Percentiles rank a stretch among this genome's conserved stretches.
Evolutionary conservation across 2,888 invertebrate species (phyloP).

Genomic region (Coecobrya sp.): DNA sequence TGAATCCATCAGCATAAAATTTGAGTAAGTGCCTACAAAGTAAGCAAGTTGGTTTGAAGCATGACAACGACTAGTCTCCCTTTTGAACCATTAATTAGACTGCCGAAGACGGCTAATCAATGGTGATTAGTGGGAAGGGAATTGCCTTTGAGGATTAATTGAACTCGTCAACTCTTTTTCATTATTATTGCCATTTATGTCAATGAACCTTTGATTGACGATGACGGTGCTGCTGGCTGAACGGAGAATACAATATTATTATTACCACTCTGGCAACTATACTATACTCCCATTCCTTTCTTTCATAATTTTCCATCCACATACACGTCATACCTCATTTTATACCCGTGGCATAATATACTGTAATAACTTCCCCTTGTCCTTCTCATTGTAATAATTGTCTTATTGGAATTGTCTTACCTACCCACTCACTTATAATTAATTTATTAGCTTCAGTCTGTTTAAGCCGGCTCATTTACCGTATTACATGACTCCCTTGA

Average conservation of each 20-base stretch:
- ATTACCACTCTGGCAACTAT: background rate
- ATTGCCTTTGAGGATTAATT: slow-evolving; percentile 84
- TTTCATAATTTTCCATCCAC: slow-evolving; percentile 41
- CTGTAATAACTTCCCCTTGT: background rate
- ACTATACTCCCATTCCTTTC: background rate
- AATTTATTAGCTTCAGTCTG: slow-evolving; percentile 35
- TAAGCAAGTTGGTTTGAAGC: background rate
- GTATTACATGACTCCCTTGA: background rate
- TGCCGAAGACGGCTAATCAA: slow-evolving; percentile 83
- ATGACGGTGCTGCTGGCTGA: background rate
- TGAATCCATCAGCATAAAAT: background rate
- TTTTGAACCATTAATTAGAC: slow-evolving; percentile 80
- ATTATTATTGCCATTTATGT: slow-evolving; percentile 60
- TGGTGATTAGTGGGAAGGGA: slow-evolving; percentile 82
- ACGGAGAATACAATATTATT: slow-evolving; percentile 31
- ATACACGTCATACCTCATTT: slow-evolving; percentile 32
- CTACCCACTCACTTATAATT: slow-evolving; percentile 33
- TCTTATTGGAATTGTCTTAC: slow-evolving; percentile 17
- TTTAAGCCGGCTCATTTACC: background rate
- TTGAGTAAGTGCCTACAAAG: background rate
- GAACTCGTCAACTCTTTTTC: slow-evolving; percentile 82
- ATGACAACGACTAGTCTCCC: slow-evolving; percentile 23
- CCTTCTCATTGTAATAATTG: slow-evolving; percentile 18
- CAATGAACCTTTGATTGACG: slow-evolving; percentile 69
- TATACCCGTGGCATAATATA: background rate